Conservation (phyloP, 2,888 invertebrate genomes). For the Fragum sueziense region DNA sequence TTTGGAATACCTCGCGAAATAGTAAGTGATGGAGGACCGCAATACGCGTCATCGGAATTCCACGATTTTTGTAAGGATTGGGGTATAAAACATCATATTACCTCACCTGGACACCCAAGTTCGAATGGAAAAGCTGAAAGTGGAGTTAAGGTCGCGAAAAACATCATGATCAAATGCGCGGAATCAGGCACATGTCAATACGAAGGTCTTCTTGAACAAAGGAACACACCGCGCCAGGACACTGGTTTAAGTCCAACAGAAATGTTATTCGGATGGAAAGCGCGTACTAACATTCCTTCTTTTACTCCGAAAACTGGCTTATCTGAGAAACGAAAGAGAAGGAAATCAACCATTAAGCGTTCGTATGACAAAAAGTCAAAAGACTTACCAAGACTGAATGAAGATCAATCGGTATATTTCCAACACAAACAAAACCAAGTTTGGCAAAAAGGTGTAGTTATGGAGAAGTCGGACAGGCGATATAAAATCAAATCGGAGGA, state of each 20-base stretch:
- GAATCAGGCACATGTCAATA: conserved; percentile 38
- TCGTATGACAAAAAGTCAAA: conserved; percentile 32
- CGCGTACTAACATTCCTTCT: conserved; percentile 48
- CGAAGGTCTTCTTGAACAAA: conserved; percentile 49
- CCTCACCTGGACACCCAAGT: conserved; percentile 46
- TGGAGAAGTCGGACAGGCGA: conserved; percentile 11
- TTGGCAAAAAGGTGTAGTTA: conserved; percentile 19
- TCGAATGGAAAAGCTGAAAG: conserved; percentile 26
- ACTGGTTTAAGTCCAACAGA: conserved; percentile 47
- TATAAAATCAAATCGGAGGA: not conserved
- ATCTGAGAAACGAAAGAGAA: conserved; percentile 16
- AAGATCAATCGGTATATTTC: conserved; percentile 44
- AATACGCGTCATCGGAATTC: conserved; percentile 40
- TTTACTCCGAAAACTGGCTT: not conserved
- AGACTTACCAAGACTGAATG: conserved; percentile 31
- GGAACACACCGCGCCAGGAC: conserved; percentile 54
- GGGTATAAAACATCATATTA: conserved; percentile 44
- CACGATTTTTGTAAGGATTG: conserved; percentile 30
- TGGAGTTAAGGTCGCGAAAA: no score
- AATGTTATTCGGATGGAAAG: conserved; percentile 49
- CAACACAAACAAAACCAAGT: conserved; percentile 26
- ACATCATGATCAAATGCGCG: no score
- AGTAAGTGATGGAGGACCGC: conserved; percentile 46
- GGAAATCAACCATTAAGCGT: conserved; percentile 25
- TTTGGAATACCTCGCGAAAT: conserved; percentile 42